Conservation (phyloP, 2,888 invertebrate species). For the Helleia helle region DNA sequence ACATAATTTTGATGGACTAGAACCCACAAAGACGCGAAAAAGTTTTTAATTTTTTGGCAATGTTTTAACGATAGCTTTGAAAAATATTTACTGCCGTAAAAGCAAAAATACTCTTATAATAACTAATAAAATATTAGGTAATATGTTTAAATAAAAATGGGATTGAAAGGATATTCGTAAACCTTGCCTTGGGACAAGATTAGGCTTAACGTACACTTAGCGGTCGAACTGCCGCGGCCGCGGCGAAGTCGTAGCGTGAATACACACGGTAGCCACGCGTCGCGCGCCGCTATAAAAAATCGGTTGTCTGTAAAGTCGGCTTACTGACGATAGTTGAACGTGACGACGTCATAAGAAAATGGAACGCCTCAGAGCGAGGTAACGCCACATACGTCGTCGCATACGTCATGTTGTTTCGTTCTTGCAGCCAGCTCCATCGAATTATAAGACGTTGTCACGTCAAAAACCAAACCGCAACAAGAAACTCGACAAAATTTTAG, state of each 20-base stretch:
- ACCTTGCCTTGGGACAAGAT: too few species aligned
- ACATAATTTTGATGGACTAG: conserved; percentile 68
- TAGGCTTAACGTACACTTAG: not conserved
- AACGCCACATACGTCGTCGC: too few species aligned
- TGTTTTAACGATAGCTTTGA: conserved; percentile 24
- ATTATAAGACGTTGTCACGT: too few species aligned
- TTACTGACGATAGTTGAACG: too few species aligned
- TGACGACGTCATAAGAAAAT: too few species aligned
- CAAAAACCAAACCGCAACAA: too few species aligned
- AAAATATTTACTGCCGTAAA: conserved; percentile 26
- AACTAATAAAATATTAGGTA: conserved; percentile 21
- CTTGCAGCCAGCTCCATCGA: too few species aligned
- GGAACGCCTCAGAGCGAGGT: too few species aligned
- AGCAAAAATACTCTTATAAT: conserved; percentile 8
- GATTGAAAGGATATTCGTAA: not conserved
- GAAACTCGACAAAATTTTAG: not conserved
- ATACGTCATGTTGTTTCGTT: too few species aligned
- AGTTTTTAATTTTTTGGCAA: conserved; percentile 40
- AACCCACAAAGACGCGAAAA: conserved; percentile 56
- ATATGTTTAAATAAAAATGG: conserved; percentile 2
- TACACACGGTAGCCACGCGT: conserved; percentile 1
- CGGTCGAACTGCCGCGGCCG: not conserved
- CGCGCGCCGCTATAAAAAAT: too few species aligned
- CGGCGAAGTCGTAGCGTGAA: too few species aligned
- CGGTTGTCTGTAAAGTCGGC: too few species aligned